phyloP scores from a whole-genome alignment of 2,888 invertebrate genomes.

The Arenicola marina region DNA sequence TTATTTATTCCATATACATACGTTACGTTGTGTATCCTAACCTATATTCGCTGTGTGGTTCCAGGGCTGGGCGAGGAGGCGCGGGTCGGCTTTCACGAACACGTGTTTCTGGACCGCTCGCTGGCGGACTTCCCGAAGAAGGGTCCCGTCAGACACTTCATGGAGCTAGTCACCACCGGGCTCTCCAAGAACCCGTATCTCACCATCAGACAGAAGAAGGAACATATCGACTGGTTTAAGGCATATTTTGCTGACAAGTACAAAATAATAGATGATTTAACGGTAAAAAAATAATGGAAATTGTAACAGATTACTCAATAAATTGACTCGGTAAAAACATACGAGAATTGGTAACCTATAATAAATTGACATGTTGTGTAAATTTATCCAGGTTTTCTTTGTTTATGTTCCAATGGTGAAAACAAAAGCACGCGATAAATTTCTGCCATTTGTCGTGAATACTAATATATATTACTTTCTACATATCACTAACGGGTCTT shows the following conservation, averaged over 20 bases:
- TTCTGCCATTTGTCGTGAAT: too few relatives aligned
- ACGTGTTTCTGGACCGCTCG: conserved; percentile 87
- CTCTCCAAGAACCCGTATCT: conserved; percentile 93
- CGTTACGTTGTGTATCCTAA: background rate
- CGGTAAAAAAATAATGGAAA: too few relatives aligned
- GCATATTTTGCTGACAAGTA: conserved; percentile 82
- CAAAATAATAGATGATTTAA: background rate
- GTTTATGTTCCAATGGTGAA: too few relatives aligned
- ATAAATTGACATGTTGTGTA: too few relatives aligned
- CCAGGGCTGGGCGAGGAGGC: conserved; percentile 62
- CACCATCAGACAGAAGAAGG: conserved; percentile 82
- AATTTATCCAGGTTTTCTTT: too few relatives aligned
- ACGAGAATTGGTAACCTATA: too few relatives aligned
- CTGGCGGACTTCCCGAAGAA: conserved; percentile 82
- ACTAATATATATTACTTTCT: too few relatives aligned
- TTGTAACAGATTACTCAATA: too few relatives aligned
- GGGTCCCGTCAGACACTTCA: conserved; percentile 93
- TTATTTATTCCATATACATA: background rate
- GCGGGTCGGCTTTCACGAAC: conserved; percentile 84
- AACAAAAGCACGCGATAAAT: too few relatives aligned
- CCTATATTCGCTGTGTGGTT: too few relatives aligned
- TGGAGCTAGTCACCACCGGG: conserved; percentile 93
- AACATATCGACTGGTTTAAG: conserved; percentile 89
- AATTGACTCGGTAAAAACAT: too few relatives aligned
- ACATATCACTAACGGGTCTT: too few relatives aligned